These are phyloP conservation scores for Battus philenor DNA, from an alignment of 1,140 invertebrate genomes.

Conservation along the genomic window DNA sequence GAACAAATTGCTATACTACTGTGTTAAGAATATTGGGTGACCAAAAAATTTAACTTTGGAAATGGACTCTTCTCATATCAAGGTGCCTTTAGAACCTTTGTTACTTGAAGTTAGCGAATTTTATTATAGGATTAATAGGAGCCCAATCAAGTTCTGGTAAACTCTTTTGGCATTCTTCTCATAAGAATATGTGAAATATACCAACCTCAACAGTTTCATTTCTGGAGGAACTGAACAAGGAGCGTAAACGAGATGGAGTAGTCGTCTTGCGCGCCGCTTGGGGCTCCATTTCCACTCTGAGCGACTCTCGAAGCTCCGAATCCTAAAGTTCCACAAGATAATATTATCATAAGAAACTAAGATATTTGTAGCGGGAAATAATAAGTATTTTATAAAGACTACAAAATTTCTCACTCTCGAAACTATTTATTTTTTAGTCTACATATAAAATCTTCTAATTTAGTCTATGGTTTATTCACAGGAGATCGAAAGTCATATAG, in stretches of 20 bases:
- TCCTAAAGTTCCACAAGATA: no score
- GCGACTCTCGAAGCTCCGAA: slow-evolving; percentile 56
- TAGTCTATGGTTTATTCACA: no score
- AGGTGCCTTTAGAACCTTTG: background rate
- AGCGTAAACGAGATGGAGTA: slow-evolving; percentile 52
- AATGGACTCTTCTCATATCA: background rate
- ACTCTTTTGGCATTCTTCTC: slow-evolving; percentile 2
- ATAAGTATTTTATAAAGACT: no score
- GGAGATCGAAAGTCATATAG: no score
- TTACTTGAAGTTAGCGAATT: background rate
- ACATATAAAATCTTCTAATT: no score
- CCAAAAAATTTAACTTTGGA: background rate
- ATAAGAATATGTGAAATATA: no score
- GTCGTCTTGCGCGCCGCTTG: slow-evolving; percentile 41
- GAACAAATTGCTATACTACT: no score
- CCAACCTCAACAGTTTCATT: slow-evolving; percentile 36
- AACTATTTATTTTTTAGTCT: no score
- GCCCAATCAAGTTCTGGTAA: background rate
- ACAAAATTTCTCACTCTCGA: no score
- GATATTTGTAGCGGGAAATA: no score
- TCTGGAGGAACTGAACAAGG: slow-evolving; percentile 43
- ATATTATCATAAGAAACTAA: no score
- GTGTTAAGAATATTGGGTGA: background rate
- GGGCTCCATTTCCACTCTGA: slow-evolving; percentile 49
- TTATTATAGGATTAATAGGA: background rate